Evolutionary conservation across 2,888 invertebrate genomes (phyloP).

Genomic region (Suillia variegata): DNA sequence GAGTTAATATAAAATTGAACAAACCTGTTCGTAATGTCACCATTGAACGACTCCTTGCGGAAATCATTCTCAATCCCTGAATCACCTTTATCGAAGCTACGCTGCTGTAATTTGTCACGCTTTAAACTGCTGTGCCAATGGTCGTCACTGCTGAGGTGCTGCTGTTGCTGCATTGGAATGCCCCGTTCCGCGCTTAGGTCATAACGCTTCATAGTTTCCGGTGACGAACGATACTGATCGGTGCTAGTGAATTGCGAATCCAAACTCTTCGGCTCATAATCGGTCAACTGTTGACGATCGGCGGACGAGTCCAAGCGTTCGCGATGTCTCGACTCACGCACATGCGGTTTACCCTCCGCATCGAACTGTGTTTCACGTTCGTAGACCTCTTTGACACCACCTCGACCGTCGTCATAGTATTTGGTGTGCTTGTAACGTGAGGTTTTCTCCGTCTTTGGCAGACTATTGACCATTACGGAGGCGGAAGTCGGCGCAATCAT

Average conservation of each 20-base stretch:
- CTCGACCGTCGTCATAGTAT: slow-evolving; percentile 62
- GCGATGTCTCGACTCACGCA: slow-evolving; percentile 59
- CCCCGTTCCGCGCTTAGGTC: slow-evolving; percentile 29
- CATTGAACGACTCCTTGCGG: slow-evolving; percentile 71
- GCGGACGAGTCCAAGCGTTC: slow-evolving; percentile 56
- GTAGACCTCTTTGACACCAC: slow-evolving; percentile 63
- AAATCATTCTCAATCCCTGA: slow-evolving; percentile 84
- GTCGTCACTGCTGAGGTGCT: slow-evolving; percentile 55
- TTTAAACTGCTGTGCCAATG: slow-evolving; percentile 68
- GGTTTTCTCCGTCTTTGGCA: slow-evolving; percentile 46
- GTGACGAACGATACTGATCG: slow-evolving; percentile 65
- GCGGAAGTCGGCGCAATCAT: slow-evolving; percentile 43
- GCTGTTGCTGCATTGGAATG: not conserved
- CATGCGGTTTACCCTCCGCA: slow-evolving; percentile 57
- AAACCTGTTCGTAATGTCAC: slow-evolving; percentile 62
- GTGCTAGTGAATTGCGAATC: slow-evolving; percentile 67
- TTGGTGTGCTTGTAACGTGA: slow-evolving; percentile 57
- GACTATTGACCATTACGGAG: slow-evolving; percentile 31
- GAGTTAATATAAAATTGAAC: slow-evolving; percentile 20
- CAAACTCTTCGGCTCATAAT: slow-evolving; percentile 70
- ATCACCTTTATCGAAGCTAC: slow-evolving; percentile 67
- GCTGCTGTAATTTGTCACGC: slow-evolving; percentile 62
- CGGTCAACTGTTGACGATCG: slow-evolving; percentile 38
- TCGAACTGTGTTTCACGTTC: slow-evolving; percentile 61
- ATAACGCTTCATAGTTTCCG: slow-evolving; percentile 65